Evolutionary conservation across 2,113 vertebrate genomes (phyloP).

Genomic region (Nerophis ophidion): DNA sequence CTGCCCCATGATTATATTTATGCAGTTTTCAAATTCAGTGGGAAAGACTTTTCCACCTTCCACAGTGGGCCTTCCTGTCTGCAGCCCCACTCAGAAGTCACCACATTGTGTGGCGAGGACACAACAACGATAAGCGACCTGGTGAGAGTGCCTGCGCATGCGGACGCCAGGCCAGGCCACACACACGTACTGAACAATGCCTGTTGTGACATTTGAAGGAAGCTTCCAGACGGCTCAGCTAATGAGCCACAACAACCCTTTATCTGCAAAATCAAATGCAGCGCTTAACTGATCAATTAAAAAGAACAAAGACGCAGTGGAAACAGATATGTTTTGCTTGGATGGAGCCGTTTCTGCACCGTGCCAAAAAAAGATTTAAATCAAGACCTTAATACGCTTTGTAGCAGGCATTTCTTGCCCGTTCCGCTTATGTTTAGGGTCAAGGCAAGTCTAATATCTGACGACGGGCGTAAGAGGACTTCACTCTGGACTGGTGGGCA

Average conservation of each 20-base stretch:
- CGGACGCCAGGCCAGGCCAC: neutral
- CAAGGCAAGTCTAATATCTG: too few relatives aligned
- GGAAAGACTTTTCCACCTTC: too few relatives aligned
- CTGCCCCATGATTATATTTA: too few relatives aligned
- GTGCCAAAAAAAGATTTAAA: conserved; percentile 36
- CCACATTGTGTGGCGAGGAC: conserved; percentile 37
- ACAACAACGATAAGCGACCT: conserved; percentile 54
- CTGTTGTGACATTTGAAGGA: conserved; percentile 58
- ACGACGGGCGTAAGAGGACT: too few relatives aligned
- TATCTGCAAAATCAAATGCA: conserved; percentile 37
- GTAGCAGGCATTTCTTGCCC: neutral
- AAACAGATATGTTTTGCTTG: conserved; percentile 18
- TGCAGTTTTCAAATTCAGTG: too few relatives aligned
- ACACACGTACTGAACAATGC: conserved; percentile 35
- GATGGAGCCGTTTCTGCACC: conserved; percentile 3
- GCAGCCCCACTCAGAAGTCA: conserved; percentile 15
- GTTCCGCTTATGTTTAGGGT: neutral
- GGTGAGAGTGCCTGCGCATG: conserved; percentile 4
- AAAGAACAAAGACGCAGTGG: conserved; percentile 57
- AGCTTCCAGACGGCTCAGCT: conserved; percentile 33
- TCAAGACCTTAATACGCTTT: neutral
- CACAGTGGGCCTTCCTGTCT: conserved; percentile 34
- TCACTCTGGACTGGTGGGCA: too few relatives aligned
- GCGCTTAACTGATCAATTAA: conserved; percentile 58
- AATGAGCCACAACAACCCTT: conserved; percentile 56